Evolutionary conservation across 2,113 vertebrate genomes (phyloP).

Genomic region (Psilopsiagon aurifrons): DNA sequence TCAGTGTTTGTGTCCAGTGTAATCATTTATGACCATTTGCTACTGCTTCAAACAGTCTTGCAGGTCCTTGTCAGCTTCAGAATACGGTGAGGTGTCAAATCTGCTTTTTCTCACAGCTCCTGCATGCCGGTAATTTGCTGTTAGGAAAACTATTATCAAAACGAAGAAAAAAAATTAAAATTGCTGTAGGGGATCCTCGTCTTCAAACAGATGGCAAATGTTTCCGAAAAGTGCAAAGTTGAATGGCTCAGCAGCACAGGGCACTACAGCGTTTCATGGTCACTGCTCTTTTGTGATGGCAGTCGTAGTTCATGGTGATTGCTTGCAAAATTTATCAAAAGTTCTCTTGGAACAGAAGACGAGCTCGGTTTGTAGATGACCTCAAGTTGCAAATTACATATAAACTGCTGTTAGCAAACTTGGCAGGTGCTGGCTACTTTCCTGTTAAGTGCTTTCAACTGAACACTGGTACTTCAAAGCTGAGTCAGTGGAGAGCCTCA

Average conservation of each 20-base stretch:
- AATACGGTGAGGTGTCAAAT: neutral
- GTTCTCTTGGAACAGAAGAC: neutral
- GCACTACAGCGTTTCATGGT: neutral
- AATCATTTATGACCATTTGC: neutral
- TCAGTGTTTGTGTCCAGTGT: neutral
- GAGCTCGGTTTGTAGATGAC: neutral
- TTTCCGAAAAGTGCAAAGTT: neutral
- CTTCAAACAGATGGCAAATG: neutral
- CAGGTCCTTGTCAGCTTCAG: neutral
- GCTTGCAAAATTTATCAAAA: neutral
- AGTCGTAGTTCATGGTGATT: neutral
- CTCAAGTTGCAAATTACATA: neutral
- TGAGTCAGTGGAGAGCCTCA: neutral
- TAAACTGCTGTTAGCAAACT: neutral
- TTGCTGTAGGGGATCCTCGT: neutral
- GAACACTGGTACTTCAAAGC: fast-evolving
- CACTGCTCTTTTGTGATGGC: neutral
- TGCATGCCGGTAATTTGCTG: neutral
- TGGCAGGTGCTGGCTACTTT: neutral
- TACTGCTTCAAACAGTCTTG: neutral
- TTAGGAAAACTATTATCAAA: neutral
- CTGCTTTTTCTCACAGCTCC: neutral
- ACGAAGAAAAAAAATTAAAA: neutral
- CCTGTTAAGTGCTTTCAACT: fast-evolving
- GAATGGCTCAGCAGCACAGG: neutral